phyloP scores from a whole-genome alignment of 92 coral and sea anemone species.

The Siderastrea siderea region DNA sequence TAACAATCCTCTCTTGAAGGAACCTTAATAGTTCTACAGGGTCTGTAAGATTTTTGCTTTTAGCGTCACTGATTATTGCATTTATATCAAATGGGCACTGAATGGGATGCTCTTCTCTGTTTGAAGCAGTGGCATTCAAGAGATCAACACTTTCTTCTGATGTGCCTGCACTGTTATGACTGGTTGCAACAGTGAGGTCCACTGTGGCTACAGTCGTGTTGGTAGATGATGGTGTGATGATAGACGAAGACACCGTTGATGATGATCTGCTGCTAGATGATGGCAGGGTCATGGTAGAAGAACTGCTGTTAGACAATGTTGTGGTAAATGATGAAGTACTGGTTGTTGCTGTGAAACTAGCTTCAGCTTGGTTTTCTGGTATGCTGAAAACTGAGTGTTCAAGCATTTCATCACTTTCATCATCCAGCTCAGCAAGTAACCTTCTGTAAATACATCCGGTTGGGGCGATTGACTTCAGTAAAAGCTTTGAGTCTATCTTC shows the following conservation, averaged over 20 bases:
- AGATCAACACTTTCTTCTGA: conserved; percentile 13
- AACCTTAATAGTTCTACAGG: conserved; percentile 29
- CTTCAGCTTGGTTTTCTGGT: conserved; percentile 15
- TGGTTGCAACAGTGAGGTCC: conserved; percentile 12
- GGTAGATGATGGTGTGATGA: conserved; percentile 8
- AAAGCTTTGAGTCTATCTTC: neutral
- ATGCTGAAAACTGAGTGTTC: conserved; percentile 36
- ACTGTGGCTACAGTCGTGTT: neutral
- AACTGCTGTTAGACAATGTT: conserved; percentile 14
- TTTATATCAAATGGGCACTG: conserved; percentile 28
- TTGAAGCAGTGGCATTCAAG: neutral
- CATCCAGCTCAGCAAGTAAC: conserved; percentile 52
- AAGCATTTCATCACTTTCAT: conserved; percentile 37
- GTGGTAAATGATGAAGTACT: conserved; percentile 9
- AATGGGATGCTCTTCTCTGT: conserved; percentile 1
- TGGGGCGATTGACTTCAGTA: too few relatives aligned
- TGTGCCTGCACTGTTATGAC: neutral
- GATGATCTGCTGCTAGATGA: conserved; percentile 25
- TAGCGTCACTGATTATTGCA: neutral
- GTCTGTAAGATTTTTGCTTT: too few relatives aligned
- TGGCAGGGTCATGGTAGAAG: neutral
- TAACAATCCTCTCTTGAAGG: conserved; percentile 47
- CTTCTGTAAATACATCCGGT: conserved; percentile 57
- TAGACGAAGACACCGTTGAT: conserved; percentile 5
- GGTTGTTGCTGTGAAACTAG: too few relatives aligned